These are phyloP conservation scores for Burhinus oedicnemus DNA, from an alignment of 2,113 vertebrate genomes.

Conservation along the genomic window DNA sequence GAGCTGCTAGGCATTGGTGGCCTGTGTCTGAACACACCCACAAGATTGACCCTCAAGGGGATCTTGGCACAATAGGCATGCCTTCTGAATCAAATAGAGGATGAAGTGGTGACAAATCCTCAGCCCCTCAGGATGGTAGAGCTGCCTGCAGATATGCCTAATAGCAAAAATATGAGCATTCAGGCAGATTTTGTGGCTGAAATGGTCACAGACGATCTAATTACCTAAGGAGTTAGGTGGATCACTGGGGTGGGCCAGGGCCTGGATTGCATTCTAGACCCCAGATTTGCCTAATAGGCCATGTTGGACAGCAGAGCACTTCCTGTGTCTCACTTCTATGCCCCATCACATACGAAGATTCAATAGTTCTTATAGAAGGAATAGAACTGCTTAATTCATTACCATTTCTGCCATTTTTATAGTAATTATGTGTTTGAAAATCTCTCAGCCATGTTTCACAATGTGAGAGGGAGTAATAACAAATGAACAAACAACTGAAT, in stretches of 20 bases:
- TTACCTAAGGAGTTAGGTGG: background rate
- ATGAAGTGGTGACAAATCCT: background rate
- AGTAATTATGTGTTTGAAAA: background rate
- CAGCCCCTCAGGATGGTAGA: background rate
- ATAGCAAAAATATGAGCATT: background rate
- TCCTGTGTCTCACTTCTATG: background rate
- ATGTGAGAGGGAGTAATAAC: background rate
- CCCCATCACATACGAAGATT: background rate
- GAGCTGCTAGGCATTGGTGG: accelerated
- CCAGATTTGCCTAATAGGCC: background rate
- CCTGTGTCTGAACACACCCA: background rate
- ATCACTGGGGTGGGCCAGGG: accelerated
- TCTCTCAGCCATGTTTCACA: background rate
- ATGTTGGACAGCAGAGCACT: background rate
- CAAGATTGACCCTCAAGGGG: accelerated
- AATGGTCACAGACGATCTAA: background rate
- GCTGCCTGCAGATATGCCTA: background rate
- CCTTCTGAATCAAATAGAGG: background rate
- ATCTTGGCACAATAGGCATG: background rate
- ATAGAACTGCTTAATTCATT: background rate
- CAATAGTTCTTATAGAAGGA: background rate
- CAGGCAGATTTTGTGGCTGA: background rate
- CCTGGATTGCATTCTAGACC: background rate
- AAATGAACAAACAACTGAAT: background rate
- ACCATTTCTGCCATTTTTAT: background rate